phyloP scores from a whole-genome alignment of 2,113 vertebrate species.

The Nannobrachium achirus region DNA sequence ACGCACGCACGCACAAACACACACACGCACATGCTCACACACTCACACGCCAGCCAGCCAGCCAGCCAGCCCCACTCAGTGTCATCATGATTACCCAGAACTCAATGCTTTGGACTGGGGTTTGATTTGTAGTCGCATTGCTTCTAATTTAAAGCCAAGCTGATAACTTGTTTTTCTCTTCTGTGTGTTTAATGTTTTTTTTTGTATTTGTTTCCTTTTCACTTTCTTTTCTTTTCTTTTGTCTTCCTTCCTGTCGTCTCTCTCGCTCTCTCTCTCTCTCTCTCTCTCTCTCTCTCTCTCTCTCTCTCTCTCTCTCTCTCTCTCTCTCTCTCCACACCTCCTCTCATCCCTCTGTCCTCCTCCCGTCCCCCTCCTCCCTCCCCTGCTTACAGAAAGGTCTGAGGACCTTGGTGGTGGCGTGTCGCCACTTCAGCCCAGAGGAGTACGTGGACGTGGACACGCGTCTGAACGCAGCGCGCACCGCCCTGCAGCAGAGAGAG shows the following conservation, averaged over 20 bases:
- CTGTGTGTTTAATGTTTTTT: too few relatives aligned
- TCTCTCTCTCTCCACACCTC: not conserved
- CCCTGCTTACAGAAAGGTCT: constrained; percentile 87
- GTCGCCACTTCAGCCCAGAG: constrained; percentile 86
- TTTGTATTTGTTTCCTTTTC: too few relatives aligned
- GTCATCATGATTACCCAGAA: constrained; percentile 33
- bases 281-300: not conserved
- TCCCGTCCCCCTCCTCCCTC: not conserved
- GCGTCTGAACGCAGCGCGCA: constrained; percentile 87
- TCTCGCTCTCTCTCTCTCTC: not conserved
- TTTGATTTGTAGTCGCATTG: constrained; percentile 57
- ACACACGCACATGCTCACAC: not conserved
- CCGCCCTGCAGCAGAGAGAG: constrained; percentile 92
- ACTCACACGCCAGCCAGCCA: not conserved
- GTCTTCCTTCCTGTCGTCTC: not conserved
- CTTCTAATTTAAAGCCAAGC: constrained; percentile 39
- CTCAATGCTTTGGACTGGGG: constrained; percentile 14
- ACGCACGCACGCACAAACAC: not conserved
- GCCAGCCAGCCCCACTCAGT: constrained; percentile 11
- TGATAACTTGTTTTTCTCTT: constrained; percentile 33
- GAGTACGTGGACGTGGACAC: constrained; percentile 88
- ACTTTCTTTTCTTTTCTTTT: constrained; percentile 15
- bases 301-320: not conserved
- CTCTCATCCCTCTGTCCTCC: not conserved
- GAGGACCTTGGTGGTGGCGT: constrained; percentile 92